Base-by-base conservation (phyloP, 2,113 vertebrate genomes). In the Grammomys dolichurus region DNA sequence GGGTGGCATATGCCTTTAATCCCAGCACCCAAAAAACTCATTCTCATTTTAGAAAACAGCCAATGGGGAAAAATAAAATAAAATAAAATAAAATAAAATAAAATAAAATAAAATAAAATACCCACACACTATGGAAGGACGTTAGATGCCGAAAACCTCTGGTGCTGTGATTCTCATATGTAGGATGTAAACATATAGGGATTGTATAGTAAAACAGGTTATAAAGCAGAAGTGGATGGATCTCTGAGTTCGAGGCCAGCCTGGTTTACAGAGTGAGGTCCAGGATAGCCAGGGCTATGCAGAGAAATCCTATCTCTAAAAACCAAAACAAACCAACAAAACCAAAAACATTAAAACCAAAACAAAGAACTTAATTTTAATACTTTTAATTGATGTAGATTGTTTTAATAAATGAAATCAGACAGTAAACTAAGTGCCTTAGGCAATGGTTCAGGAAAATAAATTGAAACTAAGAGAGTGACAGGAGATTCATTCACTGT, bases 351-450 rank as follows among this genome's bases (percentile, higher is more conserved):
- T 20, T 31, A 14, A 70, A 70, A 36, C 11, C 31, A 69, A 43
- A 72, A 40, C n/a, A 43, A 72, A 40, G 4, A 73, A 43, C 40
- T 43, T 43, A 1, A 86, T 80, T 89, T 80, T 67, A 65, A 63
- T 82, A 86, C 28, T 16, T 56, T 91, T 92, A 92, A 81, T 94
- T 51, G 67, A 65, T 89, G 69, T 14, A 93, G 31, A 78, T 28
- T 78, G 17, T 26, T 87, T 95, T 16, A 84, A 95, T 72, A 93
- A 93, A 24, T 84, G 6, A 96, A 96, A 81, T 78, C 17, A 89
- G 51, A 33, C 0, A 24, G 63, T 78, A 67, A 92, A 60, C n/a
- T 33, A 77, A 72, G 36, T 78, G 22, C 22, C 26, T 54, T 9
- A 7, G n/a, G 28, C 2, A 90, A 67, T 73, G 10, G 36, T 75